Evolutionary conservation across 1,140 invertebrate species (phyloP).

Genomic region (Macrotrachela quadricornifera): DNA sequence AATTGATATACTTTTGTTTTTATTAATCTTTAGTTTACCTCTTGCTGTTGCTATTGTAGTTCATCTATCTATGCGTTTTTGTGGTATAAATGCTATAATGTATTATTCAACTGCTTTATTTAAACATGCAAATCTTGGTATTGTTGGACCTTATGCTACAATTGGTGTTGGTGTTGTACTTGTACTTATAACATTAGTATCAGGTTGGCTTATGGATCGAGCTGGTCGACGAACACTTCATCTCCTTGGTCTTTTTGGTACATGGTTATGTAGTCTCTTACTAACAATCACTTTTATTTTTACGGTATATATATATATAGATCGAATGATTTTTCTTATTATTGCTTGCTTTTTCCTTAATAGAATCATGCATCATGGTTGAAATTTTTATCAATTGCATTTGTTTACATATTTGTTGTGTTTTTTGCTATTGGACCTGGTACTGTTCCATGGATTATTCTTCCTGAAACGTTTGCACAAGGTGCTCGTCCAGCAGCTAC

Average conservation of each 20-base stretch:
- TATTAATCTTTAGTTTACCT: conserved; percentile 30
- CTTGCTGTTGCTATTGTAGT: conserved; percentile 56
- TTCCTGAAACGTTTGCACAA: conserved; percentile 13
- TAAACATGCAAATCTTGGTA: too few relatives aligned
- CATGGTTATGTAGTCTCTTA: conserved; percentile 4
- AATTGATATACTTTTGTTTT: too few relatives aligned
- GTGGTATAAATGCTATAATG: conserved; percentile 51
- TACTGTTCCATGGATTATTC: conserved; percentile 12
- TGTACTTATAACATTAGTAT: too few relatives aligned
- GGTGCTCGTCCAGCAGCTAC: conserved; percentile 12
- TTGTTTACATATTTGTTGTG: conserved; percentile 18
- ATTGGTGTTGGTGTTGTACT: too few relatives aligned
- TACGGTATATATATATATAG: neutral
- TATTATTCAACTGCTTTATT: too few relatives aligned
- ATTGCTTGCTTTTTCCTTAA: too few relatives aligned
- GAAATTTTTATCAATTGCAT: conserved; percentile 4
- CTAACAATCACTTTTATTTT: conserved; percentile 8
- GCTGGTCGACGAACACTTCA: conserved; percentile 13
- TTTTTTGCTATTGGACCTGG: conserved; percentile 26
- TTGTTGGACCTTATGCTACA: too few relatives aligned
- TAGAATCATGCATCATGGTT: neutral
- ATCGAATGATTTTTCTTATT: too few relatives aligned
- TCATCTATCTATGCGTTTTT: conserved; percentile 65
- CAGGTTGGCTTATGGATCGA: conserved; percentile 20
- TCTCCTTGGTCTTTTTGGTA: conserved; percentile 4